Base-by-base conservation (phyloP, 2,113 vertebrate species). In the Rissa tridactyla region DNA sequence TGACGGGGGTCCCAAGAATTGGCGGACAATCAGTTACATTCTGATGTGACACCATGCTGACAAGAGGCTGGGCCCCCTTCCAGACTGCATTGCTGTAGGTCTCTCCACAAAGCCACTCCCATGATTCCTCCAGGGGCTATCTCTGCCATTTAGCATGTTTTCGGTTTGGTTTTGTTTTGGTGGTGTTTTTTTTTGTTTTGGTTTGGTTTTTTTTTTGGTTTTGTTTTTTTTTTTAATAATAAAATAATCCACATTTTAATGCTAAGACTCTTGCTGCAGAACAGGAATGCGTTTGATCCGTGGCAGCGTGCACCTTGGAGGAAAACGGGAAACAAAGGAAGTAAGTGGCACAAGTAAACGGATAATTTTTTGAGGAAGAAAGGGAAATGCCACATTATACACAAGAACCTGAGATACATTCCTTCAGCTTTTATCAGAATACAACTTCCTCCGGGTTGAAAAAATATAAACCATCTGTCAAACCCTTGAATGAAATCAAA, bases 51-150 rank as follows among this genome's bases (percentile, higher is more conserved):
- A 97, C 97, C 97, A 97, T 96, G 97, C 98, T 98, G 97, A 95
- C 97, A 97, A 96, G 96, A 95, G 92, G 96, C 96, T 95, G 96
- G 97, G 96, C 94, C 97, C 95, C 96, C 96, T 94, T 98, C 97
- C 97, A 98, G 96, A 95, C 96, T 86, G 96, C 97, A 92, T 91
- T 97, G 98, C 98, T 98, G 98, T 98, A 98, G 98, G 98, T 98
- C 98, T 96, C 90, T 92, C 91, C 95, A 97, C 95, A 95, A 97
- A 97, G 95, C 95, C 95, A 95, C 97, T 98, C 97, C 96, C 96
- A 94, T 83, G 80, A 95, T 94, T 95, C 96, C 96, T 97, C 94
- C 84, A 95, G 94, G 95, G 96, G 96, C 96, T 93, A 88, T 92
- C 95, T 91, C 93, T 96, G 94, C 94, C 75, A 88, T 86, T 95